These are phyloP conservation scores for Notiomystis cincta DNA, from an alignment of 2,113 vertebrate genomes.

Conservation along the genomic window DNA sequence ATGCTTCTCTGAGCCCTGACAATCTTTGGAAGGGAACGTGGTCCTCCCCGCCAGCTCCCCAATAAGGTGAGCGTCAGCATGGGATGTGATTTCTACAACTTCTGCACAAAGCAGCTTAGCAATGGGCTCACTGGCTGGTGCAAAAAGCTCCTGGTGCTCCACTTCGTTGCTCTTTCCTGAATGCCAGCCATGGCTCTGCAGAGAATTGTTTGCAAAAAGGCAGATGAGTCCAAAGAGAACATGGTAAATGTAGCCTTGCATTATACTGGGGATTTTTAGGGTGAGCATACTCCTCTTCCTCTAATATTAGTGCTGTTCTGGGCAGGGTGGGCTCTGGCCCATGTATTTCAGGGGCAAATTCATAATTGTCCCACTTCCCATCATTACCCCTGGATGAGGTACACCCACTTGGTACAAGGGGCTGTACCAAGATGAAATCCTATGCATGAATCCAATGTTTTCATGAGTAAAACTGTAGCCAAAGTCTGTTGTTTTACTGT, in stretches of 20 bases:
- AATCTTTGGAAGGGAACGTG: not conserved
- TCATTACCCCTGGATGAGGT: not conserved
- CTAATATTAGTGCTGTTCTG: not conserved
- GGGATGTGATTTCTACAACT: not conserved
- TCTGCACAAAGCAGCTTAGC: constrained; percentile 49
- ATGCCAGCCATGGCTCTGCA: not conserved
- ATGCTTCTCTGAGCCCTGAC: constrained; percentile 7
- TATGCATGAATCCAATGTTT: not conserved
- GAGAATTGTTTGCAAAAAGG: not conserved
- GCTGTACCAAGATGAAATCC: not conserved
- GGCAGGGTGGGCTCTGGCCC: not conserved
- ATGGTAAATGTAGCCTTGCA: not conserved
- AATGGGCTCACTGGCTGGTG: not conserved
- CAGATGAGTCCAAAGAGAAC: not conserved
- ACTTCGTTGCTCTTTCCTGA: not conserved
- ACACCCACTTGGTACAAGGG: rapidly evolving
- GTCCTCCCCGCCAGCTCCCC: not conserved
- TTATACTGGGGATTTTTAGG: not conserved
- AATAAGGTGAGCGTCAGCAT: not conserved
- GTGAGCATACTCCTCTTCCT: not conserved
- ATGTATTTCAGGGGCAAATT: not conserved
- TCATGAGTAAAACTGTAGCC: not conserved
- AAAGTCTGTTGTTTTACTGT: not conserved
- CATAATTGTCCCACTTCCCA: not conserved
- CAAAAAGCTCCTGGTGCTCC: not conserved